A percentile compares a stretch with the other conserved stretches of the same genome.
Evolutionary conservation across 2,888 invertebrate genomes (phyloP).

Genomic region (Empis stercorea): DNA sequence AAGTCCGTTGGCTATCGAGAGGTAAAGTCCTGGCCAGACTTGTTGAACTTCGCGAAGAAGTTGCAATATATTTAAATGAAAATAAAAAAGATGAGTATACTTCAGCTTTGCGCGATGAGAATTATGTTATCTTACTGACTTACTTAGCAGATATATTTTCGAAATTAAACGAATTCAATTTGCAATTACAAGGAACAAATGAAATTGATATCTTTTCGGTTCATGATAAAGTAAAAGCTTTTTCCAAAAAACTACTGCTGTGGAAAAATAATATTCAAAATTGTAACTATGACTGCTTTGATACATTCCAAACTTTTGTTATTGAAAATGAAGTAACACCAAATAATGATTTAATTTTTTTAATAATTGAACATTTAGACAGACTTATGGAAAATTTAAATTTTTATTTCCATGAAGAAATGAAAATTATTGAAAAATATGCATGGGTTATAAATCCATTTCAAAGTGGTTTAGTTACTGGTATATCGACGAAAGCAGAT

Average conservation of each 20-base stretch:
- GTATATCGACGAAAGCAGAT: not conserved
- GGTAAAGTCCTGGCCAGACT: not conserved
- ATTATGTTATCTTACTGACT: not conserved
- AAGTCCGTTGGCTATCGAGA: not conserved
- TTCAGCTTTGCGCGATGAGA: not conserved
- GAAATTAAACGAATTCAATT: too few species aligned
- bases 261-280: not conserved
- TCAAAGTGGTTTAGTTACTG: not conserved
- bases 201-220: too few species aligned
- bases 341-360: not conserved
- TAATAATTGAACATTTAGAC: not conserved
- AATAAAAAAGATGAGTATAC: not conserved
- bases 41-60: not conserved
- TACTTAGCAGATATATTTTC: not conserved
- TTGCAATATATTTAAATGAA: not conserved
- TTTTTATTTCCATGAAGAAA: not conserved
- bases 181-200: too few species aligned
- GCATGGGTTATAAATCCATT: not conserved
- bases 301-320: not conserved
- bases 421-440: not conserved
- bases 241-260: not conserved
- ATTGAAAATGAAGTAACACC: not conserved
- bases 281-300: not conserved
- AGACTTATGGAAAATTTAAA: not conserved
- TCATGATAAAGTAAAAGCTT: too few species aligned